Conservation (phyloP, 1,140 invertebrate genomes). For the Wiebesia pumilae region DNA sequence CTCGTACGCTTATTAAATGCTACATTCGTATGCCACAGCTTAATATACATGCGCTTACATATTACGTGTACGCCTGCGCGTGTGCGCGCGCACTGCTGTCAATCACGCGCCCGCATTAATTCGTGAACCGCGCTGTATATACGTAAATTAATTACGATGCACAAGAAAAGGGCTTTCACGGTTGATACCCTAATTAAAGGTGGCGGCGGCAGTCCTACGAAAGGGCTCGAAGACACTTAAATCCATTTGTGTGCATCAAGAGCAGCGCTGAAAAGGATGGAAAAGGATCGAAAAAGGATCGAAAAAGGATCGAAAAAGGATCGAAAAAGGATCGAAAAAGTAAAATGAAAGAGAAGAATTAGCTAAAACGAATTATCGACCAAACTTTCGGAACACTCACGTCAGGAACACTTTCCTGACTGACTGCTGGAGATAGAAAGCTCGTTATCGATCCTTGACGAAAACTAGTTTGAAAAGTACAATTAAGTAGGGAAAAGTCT, state of each 20-base stretch:
- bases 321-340: constrained; percentile 49
- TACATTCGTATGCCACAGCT: too few relatives aligned
- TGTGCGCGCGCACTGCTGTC: too few relatives aligned
- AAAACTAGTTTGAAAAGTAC: constrained; percentile 49
- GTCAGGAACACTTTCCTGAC: constrained; percentile 56
- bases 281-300: constrained; percentile 48
- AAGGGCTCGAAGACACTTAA: background rate
- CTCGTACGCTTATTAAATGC: too few relatives aligned
- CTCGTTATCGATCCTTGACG: constrained; percentile 49
- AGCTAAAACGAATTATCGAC: constrained; percentile 66
- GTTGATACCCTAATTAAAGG: background rate
- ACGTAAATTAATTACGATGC: background rate
- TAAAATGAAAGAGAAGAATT: constrained; percentile 57
- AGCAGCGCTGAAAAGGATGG: background rate
- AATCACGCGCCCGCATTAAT: too few relatives aligned
- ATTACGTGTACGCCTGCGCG: too few relatives aligned
- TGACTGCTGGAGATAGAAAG: constrained; percentile 45
- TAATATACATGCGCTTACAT: too few relatives aligned
- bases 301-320: constrained; percentile 49
- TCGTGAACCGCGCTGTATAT: background rate
- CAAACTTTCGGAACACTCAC: constrained; percentile 64
- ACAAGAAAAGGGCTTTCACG: background rate
- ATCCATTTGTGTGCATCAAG: background rate
- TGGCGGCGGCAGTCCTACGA: background rate
- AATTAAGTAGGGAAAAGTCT: constrained; percentile 38